A percentile compares a stretch with the other conserved stretches of the same genome.
phyloP scores from a whole-genome alignment of 1,140 invertebrate species.

The Caenorhabditis latens region DNA sequence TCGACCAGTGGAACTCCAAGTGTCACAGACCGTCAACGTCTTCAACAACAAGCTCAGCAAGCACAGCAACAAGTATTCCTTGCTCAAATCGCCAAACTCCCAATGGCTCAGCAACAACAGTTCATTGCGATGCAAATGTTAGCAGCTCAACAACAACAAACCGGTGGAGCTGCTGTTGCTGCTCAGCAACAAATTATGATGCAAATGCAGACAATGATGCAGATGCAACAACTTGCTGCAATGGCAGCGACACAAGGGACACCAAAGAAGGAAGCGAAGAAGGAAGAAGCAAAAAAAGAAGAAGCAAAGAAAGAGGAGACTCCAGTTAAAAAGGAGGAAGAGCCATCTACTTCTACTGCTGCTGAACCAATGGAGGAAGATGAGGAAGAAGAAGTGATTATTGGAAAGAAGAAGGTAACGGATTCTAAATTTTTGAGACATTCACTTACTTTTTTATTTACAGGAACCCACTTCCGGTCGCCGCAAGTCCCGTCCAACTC shows the following conservation, averaged over 20 bases:
- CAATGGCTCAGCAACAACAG: background rate
- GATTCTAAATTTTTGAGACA: background rate
- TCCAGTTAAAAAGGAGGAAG: background rate
- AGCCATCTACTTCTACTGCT: background rate
- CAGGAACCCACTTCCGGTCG: background rate
- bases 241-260: background rate
- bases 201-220: background rate
- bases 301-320: background rate
- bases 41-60: background rate
- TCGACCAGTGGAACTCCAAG: background rate
- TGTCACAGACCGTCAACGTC: background rate
- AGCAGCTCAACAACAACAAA: background rate
- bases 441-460: background rate
- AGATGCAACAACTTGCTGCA: background rate
- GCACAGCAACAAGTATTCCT: background rate
- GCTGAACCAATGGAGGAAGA: background rate
- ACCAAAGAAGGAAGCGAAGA: background rate
- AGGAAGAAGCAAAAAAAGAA: background rate
- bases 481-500: slow-evolving; percentile 12
- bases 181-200: too few species aligned
- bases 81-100: background rate
- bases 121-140: background rate
- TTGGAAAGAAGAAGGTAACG: background rate
- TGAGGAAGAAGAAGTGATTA: slow-evolving; percentile 11
- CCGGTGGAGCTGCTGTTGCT: too few species aligned